Evolutionary conservation across 2,888 invertebrate species (phyloP).

Genomic region (Amblyjoppa fuscipennis): DNA sequence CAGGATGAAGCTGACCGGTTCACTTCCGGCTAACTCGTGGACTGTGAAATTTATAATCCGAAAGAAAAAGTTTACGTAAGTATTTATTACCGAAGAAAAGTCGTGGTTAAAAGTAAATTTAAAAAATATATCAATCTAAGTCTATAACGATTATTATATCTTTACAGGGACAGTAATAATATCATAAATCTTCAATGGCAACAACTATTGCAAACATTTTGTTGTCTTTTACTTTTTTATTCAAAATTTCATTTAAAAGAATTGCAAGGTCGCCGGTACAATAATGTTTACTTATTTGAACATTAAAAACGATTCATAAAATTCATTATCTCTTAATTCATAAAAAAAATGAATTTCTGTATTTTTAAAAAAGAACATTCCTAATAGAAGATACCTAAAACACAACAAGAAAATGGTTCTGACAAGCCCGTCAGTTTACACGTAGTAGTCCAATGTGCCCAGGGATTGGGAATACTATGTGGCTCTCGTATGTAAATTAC

Average conservation of each 20-base stretch:
- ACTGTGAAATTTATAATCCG: constrained; percentile 11
- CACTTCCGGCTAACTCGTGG: not conserved
- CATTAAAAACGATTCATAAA: not conserved
- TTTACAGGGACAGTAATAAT: no score
- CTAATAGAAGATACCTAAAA: not conserved
- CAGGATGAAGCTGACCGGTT: constrained; percentile 2
- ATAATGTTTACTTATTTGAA: not conserved
- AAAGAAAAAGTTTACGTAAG: not conserved
- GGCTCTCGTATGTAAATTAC: constrained; percentile 30
- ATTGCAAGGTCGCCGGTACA: not conserved
- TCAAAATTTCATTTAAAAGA: not conserved
- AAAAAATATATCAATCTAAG: no score
- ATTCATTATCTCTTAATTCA: not conserved
- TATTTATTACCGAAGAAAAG: not conserved
- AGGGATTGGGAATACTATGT: not conserved
- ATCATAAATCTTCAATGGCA: not conserved
- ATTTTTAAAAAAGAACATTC: not conserved
- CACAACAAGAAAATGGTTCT: not conserved
- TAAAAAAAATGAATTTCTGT: not conserved
- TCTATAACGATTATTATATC: no score
- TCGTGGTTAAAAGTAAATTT: no score
- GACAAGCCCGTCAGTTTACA: not conserved
- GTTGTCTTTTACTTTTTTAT: not conserved
- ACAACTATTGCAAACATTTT: not conserved
- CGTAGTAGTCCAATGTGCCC: not conserved